phyloP scores from a whole-genome alignment of 2,113 vertebrate species.

The Notothenia rossii region DNA sequence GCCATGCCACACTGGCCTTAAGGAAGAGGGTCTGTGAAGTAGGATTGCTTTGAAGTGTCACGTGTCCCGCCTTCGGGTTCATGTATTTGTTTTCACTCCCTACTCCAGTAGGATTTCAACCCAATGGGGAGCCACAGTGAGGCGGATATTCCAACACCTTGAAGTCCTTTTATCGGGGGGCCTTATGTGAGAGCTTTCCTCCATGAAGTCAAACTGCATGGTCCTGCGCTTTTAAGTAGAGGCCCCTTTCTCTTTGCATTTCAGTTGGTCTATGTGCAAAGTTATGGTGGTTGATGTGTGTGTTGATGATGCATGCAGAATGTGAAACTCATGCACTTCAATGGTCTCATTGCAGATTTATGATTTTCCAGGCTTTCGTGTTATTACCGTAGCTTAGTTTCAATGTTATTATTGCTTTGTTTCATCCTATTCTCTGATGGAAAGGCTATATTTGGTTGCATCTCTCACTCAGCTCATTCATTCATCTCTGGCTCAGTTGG shows the following conservation, averaged over 20 bases:
- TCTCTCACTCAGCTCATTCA: slow-evolving; percentile 24
- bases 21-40: slow-evolving; percentile 57
- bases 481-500: slow-evolving; percentile 23
- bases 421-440: slow-evolving; percentile 23
- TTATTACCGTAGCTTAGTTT: slow-evolving; percentile 21
- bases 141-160: slow-evolving; percentile 74
- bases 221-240: slow-evolving; percentile 49
- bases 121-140: slow-evolving; percentile 66
- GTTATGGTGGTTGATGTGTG: slow-evolving; percentile 12
- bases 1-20: slow-evolving; percentile 61
- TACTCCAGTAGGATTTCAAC: slow-evolving; percentile 65
- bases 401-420: slow-evolving; percentile 27
- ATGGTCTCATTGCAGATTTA: slow-evolving; percentile 41
- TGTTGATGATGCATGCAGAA: slow-evolving; percentile 47
- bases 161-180: slow-evolving; percentile 67
- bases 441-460: slow-evolving; percentile 3
- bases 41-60: slow-evolving; percentile 75
- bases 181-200: slow-evolving; percentile 58
- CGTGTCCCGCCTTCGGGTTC: slow-evolving; percentile 58
- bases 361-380: slow-evolving; percentile 32
- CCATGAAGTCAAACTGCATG: slow-evolving; percentile 54
- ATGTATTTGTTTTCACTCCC: slow-evolving; percentile 76
- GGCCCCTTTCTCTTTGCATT: slow-evolving; percentile 39
- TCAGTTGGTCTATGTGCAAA: slow-evolving; percentile 32
- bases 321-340: slow-evolving; percentile 22